Evolutionary conservation across 2,113 vertebrate genomes (phyloP).

Genomic region (Gnathonemus longibarbis): DNA sequence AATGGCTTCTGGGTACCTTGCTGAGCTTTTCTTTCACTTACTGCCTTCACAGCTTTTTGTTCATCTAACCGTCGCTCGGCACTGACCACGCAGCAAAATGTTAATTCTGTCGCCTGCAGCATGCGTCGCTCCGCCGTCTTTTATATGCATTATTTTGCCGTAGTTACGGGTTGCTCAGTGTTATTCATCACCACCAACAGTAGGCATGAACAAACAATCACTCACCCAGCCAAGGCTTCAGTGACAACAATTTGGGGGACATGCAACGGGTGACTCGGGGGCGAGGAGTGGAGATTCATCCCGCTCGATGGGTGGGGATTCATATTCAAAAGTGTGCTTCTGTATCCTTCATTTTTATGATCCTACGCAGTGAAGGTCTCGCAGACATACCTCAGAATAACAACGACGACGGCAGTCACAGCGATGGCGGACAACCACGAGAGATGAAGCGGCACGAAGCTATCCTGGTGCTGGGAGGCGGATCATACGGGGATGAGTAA

Average conservation of each 20-base stretch:
- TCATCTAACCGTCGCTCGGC: conserved; percentile 42
- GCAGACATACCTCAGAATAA: conserved; percentile 26
- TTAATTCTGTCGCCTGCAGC: conserved; percentile 57
- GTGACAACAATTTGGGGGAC: background rate
- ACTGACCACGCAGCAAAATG: conserved; percentile 55
- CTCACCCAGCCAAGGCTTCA: background rate
- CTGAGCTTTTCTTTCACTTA: conserved; percentile 57
- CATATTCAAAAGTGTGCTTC: background rate
- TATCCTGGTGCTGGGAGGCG: conserved; percentile 1
- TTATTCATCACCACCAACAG: conserved; percentile 56
- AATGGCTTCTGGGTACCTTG: conserved; percentile 57
- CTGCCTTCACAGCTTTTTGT: conserved; percentile 26
- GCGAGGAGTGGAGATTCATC: background rate
- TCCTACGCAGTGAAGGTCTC: background rate
- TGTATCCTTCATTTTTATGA: background rate
- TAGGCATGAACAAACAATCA: conserved; percentile 7
- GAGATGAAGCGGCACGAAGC: conserved; percentile 28
- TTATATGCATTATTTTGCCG: conserved; percentile 52
- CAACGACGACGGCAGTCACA: conserved; percentile 40
- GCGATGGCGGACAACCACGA: conserved; percentile 42
- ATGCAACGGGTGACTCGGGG: background rate
- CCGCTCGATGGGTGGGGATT: background rate
- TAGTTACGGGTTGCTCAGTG: conserved; percentile 25
- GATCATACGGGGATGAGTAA: conserved; percentile 21
- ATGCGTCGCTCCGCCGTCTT: conserved; percentile 43